Base-by-base conservation (phyloP, 2,888 invertebrate species). In the Drosophila kanekoi region DNA sequence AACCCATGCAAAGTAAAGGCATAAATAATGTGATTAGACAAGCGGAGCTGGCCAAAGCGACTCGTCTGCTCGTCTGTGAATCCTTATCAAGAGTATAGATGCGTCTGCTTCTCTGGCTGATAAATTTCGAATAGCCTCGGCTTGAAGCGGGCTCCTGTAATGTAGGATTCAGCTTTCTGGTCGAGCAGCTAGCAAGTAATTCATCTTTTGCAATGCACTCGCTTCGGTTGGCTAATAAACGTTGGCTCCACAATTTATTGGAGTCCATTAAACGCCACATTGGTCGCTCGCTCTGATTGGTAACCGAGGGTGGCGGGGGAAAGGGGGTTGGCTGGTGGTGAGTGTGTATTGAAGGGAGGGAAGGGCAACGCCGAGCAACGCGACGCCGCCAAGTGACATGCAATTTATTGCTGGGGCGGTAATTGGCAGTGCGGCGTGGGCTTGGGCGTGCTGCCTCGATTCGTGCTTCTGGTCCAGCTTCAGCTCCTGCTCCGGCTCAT, bases 201-300 rank as follows among this genome's bases (percentile, higher is more conserved):
- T 59, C 68, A 59, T 68, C 68, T 59, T 43, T 48, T 48, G 13
- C 48, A 57, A 57, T 67, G 47, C 53, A 51, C 40, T 47, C 56
- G 47, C 40, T 28, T 28, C 28, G 47, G 47, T 20, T 33, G 61
- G 33, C 68, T 48, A 69, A 70, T 69, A 70, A 70, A 70, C 62
- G 70, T 18, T 49, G 61, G 54, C 61, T 61, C 60, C 64, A 75
- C 47, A 82, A 84, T 84, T 84, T 84, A 87, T 28, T 84, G 65
- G 86, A 61, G 68, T 75, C 86, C 86, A 87, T 84, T 84, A 84
- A 87, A 77, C 80, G 86, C 88, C 82, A 80, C 81, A 80, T 71
- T 79, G 79, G 63, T 56, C 64, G 20, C 51, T 45, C 45, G 43
- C 52, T 65, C 61, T 70, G 64, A 67, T 77, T 76, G 72, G 65